phyloP scores from a whole-genome alignment of 2,797 vertebrate species.

The Anas georgica region DNA sequence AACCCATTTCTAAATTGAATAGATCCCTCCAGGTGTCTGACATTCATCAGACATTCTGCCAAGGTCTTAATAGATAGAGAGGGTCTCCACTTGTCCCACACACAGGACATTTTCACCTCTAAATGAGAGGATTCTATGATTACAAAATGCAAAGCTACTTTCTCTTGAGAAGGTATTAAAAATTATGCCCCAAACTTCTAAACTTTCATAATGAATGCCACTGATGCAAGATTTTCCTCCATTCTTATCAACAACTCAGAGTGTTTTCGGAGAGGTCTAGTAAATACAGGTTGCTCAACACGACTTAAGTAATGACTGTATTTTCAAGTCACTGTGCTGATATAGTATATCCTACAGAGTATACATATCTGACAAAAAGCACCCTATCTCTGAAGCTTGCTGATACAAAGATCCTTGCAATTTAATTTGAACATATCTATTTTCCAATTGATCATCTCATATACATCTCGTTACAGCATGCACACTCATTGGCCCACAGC shows the following conservation, averaged over 20 bases:
- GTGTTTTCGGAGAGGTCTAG: conserved; percentile 32
- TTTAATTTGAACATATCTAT: not conserved
- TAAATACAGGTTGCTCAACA: conserved; percentile 34
- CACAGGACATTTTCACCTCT: conserved; percentile 16
- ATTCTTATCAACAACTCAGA: not conserved
- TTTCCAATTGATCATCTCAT: not conserved
- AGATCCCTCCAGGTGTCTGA: conserved; percentile 70
- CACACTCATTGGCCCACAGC: not conserved
- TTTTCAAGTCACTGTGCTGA: not conserved
- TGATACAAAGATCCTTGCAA: not conserved
- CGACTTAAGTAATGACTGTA: not conserved
- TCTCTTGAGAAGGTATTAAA: conserved; percentile 9
- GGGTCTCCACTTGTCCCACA: not conserved
- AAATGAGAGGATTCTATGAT: not conserved
- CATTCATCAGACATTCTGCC: conserved; percentile 44
- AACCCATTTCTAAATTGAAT: conserved; percentile 52
- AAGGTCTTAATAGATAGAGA: conserved; percentile 49
- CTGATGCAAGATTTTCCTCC: not conserved
- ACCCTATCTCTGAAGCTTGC: not conserved
- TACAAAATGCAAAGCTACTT: not conserved
- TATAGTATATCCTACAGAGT: not conserved
- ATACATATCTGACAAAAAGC: not conserved
- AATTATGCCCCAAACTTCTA: not conserved
- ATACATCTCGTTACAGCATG: not conserved
- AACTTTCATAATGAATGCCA: conserved; percentile 31